Evolutionary conservation across 2,797 vertebrate species (phyloP), one percentile per base, ranked within the genome.

Genomic region (Tapera naevia): DNA sequence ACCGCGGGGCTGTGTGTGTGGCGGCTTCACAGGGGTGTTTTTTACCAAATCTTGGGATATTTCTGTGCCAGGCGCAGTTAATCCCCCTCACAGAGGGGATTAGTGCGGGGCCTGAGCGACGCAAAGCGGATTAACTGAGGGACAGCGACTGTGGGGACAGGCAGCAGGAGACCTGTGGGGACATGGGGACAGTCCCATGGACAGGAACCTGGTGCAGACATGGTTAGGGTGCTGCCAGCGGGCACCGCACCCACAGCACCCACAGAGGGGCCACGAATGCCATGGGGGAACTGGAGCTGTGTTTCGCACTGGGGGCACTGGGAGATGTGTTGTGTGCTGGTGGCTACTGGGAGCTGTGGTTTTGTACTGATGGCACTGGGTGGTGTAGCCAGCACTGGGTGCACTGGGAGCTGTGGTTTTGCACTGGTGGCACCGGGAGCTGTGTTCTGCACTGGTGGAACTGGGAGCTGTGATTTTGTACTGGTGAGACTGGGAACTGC

Each of bases 241-340:
- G 67, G 19, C 39, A 73, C 1, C 1, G 17, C 1, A 46, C 53
- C 6, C 33, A 4, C 9, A 32, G 53, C n/a, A 28, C 45, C 17
- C 32, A 1, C 0, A 0, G 48, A 27, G 24, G 24, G 51, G 18
- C 5, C 4, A 0, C 0, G 2, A 32, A 48, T 67, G 65, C 5
- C 1, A 0, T 6, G 81, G 19, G 6, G 17, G 9, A 1, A 24
- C 8, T 18, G 83, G 66, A 53, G 6, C 0, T 13, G 46, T 15
- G 27, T 6, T 27, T 25, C 45, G 27, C 24, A 7, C 54, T 56
- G 57, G 58, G 21, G 39, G 7, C 9, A 45, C 41, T n/a, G 41
- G 32, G 22, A 51, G 24, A 27, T 32, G n/a, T 14, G 48, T 12
- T 27, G 19, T 46, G 23, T 24, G 7, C 56, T 57, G 57, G 58